A percentile compares a stretch with the other conserved stretches of the same genome.
Evolutionary conservation across 2,888 invertebrate species (phyloP).

Genomic region (Clivina fossor): DNA sequence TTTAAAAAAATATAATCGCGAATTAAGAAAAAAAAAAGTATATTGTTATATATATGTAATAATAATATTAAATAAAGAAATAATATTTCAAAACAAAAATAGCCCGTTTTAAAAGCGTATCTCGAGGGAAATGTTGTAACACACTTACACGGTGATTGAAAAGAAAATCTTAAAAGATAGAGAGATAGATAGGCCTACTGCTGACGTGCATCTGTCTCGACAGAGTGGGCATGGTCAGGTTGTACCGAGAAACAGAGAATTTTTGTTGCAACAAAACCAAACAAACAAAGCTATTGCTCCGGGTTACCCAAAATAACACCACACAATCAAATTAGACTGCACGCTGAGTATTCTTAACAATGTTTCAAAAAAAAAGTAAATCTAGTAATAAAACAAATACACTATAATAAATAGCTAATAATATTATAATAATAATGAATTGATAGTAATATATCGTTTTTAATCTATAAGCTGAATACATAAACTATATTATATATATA

Average conservation of each 20-base stretch:
- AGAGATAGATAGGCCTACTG: too few species aligned
- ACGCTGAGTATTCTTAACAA: constrained; percentile 54
- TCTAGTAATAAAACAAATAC: constrained; percentile 51
- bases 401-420: constrained; percentile 40
- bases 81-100: constrained; percentile 26
- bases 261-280: constrained; percentile 35
- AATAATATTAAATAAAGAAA: constrained; percentile 36
- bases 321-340: constrained; percentile 58
- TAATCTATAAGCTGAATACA: constrained; percentile 31
- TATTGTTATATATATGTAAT: constrained; percentile 50
- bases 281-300: constrained; percentile 16
- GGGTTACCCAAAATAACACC: constrained; percentile 48
- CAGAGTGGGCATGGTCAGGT: too few species aligned
- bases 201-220: too few species aligned
- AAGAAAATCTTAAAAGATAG: constrained; percentile 14
- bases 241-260: too few species aligned
- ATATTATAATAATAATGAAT: constrained; percentile 47
- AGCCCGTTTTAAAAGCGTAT: constrained; percentile 13
- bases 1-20: constrained; percentile 39
- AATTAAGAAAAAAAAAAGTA: constrained; percentile 40
- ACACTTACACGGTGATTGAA: too few species aligned
- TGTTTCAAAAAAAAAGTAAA: constrained; percentile 45
- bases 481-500: constrained; percentile 43
- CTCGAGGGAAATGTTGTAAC: constrained; percentile 26
- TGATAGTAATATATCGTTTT: constrained; percentile 41